Conservation (phyloP, 2,888 invertebrate genomes). For the Bugula neritina region DNA sequence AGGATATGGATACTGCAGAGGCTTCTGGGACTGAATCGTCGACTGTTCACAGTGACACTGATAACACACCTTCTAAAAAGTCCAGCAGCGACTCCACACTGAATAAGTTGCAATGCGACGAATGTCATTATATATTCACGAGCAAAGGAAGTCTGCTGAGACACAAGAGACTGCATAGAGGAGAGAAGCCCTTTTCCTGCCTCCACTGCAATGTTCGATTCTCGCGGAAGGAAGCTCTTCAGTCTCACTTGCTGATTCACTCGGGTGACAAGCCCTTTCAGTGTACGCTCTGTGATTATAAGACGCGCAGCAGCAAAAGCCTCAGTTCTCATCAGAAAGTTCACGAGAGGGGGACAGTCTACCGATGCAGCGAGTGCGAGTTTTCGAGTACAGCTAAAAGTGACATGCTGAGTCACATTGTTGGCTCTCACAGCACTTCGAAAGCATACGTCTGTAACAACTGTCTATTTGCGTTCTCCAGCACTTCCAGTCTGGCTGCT, state of each 20-base stretch:
- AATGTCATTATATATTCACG: not conserved
- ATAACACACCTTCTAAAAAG: too few relatives aligned
- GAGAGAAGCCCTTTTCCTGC: constrained; percentile 8
- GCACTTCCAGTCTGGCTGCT: not conserved
- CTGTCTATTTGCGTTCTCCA: constrained; percentile 14
- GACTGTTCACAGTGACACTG: too few relatives aligned
- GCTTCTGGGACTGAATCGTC: too few relatives aligned
- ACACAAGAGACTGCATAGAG: not conserved
- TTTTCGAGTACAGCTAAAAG: not conserved
- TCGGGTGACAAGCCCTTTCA: not conserved
- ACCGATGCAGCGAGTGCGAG: constrained; percentile 23
- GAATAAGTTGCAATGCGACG: not conserved
- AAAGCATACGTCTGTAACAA: not conserved
- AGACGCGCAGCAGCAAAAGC: not conserved
- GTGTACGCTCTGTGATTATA: not conserved
- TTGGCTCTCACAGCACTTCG: constrained; percentile 1
- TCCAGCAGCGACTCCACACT: too few relatives aligned
- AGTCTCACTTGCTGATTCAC: constrained; percentile 1
- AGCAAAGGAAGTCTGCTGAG: not conserved
- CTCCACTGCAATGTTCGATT: not conserved
- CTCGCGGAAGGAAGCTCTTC: not conserved
- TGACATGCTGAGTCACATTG: constrained; percentile 2
- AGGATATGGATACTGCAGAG: too few relatives aligned
- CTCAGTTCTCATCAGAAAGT: not conserved
- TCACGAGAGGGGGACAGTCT: constrained; percentile 2